Percentiles rank a stretch among this genome's conserved stretches.
phyloP scores from a whole-genome alignment of 2,113 vertebrate species.

The Isurus oxyrinchus region DNA sequence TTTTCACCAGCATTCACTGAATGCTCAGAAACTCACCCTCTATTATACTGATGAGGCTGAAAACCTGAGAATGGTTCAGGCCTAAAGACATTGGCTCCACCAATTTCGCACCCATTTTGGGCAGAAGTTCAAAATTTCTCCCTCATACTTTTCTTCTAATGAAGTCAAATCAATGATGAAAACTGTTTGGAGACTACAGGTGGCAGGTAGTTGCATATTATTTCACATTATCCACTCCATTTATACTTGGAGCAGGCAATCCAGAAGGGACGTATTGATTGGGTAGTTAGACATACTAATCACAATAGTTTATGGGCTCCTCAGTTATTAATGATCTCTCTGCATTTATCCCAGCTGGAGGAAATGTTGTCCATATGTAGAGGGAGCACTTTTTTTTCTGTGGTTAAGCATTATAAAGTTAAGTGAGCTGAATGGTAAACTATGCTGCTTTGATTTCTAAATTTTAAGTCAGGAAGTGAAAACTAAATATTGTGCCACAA shows the following conservation, averaged over 20 bases:
- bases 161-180: neutral
- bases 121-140: neutral
- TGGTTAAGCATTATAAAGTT: constrained; percentile 11
- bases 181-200: neutral
- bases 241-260: neutral
- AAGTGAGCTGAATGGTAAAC: neutral
- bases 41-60: too few relatives aligned
- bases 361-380: constrained; percentile 2
- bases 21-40: neutral
- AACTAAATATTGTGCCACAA: constrained; percentile 34
- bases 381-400: neutral
- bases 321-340: neutral
- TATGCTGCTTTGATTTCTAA: neutral
- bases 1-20: neutral
- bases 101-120: neutral
- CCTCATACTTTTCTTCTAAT: neutral
- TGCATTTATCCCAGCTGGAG: constrained; percentile 7
- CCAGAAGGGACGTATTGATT: neutral
- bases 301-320: neutral
- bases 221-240: neutral
- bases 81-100: neutral
- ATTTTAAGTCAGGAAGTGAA: constrained; percentile 23
- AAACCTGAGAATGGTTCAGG: neutral
- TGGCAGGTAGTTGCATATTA: neutral
- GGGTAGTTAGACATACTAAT: neutral